Percentiles rank a stretch among this genome's conserved stretches.
phyloP scores from a whole-genome alignment of 2,888 invertebrate species.

The Periphyllus acericola region DNA sequence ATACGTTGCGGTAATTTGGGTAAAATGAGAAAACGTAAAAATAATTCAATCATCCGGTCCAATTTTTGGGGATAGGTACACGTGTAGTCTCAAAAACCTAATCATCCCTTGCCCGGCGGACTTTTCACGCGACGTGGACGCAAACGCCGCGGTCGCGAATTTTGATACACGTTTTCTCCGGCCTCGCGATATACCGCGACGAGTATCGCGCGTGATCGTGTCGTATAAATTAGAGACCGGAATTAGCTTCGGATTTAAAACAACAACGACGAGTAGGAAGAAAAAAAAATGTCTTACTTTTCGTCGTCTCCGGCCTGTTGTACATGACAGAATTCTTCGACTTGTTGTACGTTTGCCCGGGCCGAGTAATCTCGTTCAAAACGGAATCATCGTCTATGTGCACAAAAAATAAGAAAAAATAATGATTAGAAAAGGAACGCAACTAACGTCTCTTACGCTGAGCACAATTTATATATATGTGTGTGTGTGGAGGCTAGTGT shows the following conservation, averaged over 20 bases:
- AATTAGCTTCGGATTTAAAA: neutral
- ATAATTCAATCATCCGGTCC: constrained; percentile 20
- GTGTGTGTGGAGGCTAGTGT: too few relatives aligned
- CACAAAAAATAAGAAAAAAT: neutral
- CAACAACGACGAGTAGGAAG: neutral
- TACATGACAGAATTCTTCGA: constrained; percentile 26
- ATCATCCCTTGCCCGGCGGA: constrained; percentile 26
- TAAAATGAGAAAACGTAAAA: constrained; percentile 33
- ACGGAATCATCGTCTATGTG: constrained; percentile 32
- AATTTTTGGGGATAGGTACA: neutral
- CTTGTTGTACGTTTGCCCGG: constrained; percentile 38
- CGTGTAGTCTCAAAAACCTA: constrained; percentile 20
- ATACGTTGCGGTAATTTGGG: constrained; percentile 13
- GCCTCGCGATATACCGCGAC: too few relatives aligned
- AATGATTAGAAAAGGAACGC: neutral
- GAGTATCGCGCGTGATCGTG: neutral
- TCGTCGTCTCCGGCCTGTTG: constrained; percentile 8
- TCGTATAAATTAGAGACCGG: neutral
- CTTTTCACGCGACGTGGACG: neutral
- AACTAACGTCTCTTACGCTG: neutral
- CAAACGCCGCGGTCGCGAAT: neutral
- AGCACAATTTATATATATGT: too few relatives aligned
- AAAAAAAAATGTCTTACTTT: constrained; percentile 38
- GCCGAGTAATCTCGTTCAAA: constrained; percentile 41
- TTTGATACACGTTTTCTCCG: neutral